Evolutionary conservation across 2,797 vertebrate species (phyloP).

Genomic region (Falco berigora): DNA sequence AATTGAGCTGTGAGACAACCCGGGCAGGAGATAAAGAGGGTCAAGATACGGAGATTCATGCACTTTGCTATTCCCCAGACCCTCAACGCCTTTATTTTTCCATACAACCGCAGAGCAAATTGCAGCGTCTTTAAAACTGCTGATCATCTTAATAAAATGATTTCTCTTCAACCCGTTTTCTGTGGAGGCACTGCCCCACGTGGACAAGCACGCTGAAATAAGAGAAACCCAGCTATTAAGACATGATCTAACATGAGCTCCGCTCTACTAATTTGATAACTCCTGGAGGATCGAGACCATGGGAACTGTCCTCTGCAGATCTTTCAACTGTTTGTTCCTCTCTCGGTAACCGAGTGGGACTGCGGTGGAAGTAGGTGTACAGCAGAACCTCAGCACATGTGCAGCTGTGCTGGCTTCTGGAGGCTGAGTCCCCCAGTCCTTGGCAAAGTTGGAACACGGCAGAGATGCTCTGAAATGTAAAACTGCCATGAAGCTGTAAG

Average conservation of each 20-base stretch:
- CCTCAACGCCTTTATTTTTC: neutral
- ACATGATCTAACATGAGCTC: neutral
- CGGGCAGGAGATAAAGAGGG: neutral
- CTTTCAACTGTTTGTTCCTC: neutral
- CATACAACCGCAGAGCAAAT: neutral
- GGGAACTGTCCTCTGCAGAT: neutral
- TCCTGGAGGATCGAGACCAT: neutral
- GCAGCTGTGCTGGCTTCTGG: neutral
- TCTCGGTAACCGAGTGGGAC: neutral
- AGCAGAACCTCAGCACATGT: neutral
- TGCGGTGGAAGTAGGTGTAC: neutral
- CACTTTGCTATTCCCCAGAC: neutral
- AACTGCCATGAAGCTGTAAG: neutral
- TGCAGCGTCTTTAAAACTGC: neutral
- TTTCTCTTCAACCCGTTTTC: neutral
- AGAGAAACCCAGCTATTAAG: neutral
- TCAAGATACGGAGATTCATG: neutral
- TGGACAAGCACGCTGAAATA: neutral
- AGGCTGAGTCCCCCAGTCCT: neutral
- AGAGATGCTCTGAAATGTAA: neutral
- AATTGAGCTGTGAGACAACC: neutral
- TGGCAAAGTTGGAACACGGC: neutral
- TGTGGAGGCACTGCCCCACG: rapidly evolving
- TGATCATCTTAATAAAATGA: neutral
- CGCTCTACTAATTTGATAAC: neutral